Conservation (phyloP, 2,113 vertebrate genomes). For the Peromyscus californicus region DNA sequence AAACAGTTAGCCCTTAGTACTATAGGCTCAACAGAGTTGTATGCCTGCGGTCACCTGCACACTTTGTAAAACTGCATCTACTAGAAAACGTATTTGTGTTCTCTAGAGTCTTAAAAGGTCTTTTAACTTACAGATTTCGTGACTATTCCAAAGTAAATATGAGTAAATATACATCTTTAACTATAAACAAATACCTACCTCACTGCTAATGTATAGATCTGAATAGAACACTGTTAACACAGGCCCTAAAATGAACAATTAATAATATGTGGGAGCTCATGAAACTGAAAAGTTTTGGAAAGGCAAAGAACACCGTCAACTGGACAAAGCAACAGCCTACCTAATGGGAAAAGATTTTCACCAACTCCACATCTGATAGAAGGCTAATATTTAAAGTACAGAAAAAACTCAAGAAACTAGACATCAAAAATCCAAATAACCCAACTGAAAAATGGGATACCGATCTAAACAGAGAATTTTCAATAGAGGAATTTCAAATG, state of each 20-base stretch:
- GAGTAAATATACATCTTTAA: not conserved
- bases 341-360: not conserved
- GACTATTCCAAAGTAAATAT: not conserved
- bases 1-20: not conserved
- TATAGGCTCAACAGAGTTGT: not conserved
- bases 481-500: not conserved
- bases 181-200: conserved; percentile 18
- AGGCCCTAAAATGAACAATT: not conserved
- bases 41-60: not conserved
- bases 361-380: not conserved
- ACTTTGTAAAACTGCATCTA: not conserved
- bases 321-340: not conserved
- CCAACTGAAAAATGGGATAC: not conserved
- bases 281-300: not conserved
- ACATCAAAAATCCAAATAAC: not conserved
- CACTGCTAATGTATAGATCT: not conserved
- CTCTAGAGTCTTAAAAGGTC: not conserved
- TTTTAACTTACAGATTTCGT: conserved; percentile 1
- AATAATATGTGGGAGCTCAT: not conserved
- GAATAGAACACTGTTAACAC: not conserved
- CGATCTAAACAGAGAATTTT: not conserved
- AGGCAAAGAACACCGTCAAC: not conserved
- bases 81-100: not conserved
- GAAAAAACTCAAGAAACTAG: not conserved
- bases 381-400: not conserved